Percentiles rank a stretch among this genome's conserved stretches.
These are phyloP conservation scores for Stenichneumon culpator DNA, from an alignment of 2,888 invertebrate genomes.

Conservation along the genomic window DNA sequence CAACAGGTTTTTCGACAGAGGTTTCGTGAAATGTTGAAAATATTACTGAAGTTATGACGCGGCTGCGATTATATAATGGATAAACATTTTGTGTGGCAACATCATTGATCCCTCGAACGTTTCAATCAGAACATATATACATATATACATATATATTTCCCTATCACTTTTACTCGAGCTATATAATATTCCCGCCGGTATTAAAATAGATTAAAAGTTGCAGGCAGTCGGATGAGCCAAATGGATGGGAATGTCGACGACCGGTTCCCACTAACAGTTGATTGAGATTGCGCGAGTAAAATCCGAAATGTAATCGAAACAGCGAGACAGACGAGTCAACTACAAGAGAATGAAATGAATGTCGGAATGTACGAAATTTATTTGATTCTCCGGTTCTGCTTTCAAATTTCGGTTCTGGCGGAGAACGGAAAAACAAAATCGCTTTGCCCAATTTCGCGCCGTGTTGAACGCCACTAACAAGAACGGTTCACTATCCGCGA, in stretches of 20 bases:
- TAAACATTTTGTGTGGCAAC: background rate
- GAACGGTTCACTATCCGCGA: conserved; percentile 27
- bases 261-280: conserved; percentile 64
- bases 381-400: conserved; percentile 54
- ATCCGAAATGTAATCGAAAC: conserved; percentile 77
- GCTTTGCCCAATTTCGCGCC: conserved; percentile 33
- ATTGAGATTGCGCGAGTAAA: conserved; percentile 76
- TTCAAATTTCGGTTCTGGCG: conserved; percentile 65
- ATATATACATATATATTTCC: background rate
- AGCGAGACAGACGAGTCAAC: conserved; percentile 75
- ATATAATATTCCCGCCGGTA: conserved; percentile 42
- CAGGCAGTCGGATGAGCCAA: conserved; percentile 21
- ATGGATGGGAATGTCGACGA: conserved; percentile 14
- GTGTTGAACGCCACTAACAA: conserved; percentile 49
- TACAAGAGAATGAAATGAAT: conserved; percentile 69
- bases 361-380: conserved; percentile 68
- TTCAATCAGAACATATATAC: conserved; percentile 18
- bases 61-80: background rate
- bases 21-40: background rate
- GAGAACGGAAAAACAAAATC: conserved; percentile 29
- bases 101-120: conserved; percentile 26
- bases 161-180: conserved; percentile 15
- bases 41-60: background rate
- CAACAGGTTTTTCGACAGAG: no score
- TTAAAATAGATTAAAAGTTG: conserved; percentile 57